A percentile compares a stretch with the other conserved stretches of the same genome.
These are phyloP conservation scores for Sericinus montela DNA, from an alignment of 2,888 invertebrate species.

Conservation along the genomic window DNA sequence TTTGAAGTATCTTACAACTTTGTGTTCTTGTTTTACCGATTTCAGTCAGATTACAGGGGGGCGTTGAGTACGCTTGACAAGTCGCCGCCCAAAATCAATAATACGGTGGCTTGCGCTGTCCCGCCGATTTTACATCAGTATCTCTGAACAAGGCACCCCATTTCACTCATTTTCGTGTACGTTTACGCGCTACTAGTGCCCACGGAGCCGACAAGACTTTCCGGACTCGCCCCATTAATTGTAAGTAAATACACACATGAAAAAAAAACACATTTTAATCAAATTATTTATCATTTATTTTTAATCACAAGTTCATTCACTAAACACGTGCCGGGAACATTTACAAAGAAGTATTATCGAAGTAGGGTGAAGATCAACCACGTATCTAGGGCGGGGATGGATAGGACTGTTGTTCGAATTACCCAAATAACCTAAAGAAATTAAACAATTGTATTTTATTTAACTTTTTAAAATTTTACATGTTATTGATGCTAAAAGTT, in stretches of 20 bases:
- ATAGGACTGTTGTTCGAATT: conserved; percentile 25
- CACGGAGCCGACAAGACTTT: conserved; percentile 41
- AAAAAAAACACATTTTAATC: conserved; percentile 3
- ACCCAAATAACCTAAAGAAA: no score
- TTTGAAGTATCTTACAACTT: conserved; percentile 19
- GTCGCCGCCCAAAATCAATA: conserved; percentile 77
- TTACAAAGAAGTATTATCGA: conserved; percentile 32
- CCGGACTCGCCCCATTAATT: conserved; percentile 40
- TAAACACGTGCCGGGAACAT: conserved; percentile 23
- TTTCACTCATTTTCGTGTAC: conserved; percentile 54
- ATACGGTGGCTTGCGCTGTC: conserved; percentile 57
- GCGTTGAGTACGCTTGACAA: conserved; percentile 37
- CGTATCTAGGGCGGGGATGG: conserved; percentile 56
- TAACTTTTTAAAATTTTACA: no score
- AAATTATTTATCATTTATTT: conserved; percentile 8
- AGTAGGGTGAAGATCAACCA: conserved; percentile 42
- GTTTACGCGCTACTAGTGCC: conserved; percentile 56
- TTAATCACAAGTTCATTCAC: conserved; percentile 31
- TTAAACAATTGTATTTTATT: no score
- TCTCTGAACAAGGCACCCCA: conserved; percentile 56
- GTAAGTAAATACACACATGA: conserved; percentile 44
- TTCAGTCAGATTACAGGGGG: conserved; percentile 37
- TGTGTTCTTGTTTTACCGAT: conserved; percentile 18
- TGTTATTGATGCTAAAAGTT: no score
- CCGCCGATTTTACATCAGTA: conserved; percentile 59